Evolutionary conservation across 2,888 invertebrate species (phyloP).

Genomic region (Isotomurus palustris): DNA sequence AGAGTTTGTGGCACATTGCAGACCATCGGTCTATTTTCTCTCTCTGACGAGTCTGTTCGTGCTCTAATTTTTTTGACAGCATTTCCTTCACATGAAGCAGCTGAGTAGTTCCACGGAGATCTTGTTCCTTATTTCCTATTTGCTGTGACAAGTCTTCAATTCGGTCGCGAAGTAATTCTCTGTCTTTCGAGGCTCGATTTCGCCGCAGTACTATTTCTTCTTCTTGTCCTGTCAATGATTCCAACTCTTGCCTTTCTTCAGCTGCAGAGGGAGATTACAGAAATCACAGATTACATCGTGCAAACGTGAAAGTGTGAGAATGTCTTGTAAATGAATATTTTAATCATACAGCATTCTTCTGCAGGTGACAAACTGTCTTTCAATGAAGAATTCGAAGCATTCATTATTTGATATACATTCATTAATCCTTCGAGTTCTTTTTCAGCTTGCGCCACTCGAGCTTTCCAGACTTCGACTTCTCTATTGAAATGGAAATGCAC

Average conservation of each 20-base stretch:
- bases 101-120: slow-evolving; percentile 13
- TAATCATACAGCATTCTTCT: slow-evolving; percentile 20
- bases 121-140: slow-evolving; percentile 23
- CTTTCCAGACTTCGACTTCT: slow-evolving; percentile 25
- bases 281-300: no score
- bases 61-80: slow-evolving; percentile 12
- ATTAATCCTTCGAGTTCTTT: slow-evolving; percentile 24
- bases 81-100: slow-evolving; percentile 15
- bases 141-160: slow-evolving; percentile 22
- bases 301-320: no score
- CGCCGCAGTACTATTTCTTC: slow-evolving; percentile 21
- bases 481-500: slow-evolving; percentile 7
- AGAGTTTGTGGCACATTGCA: slow-evolving; percentile 15
- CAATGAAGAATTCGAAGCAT: slow-evolving; percentile 21
- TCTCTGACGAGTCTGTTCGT: slow-evolving; percentile 20
- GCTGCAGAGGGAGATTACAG: no score
- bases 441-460: slow-evolving; percentile 16
- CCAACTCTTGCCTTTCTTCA: slow-evolving; percentile 9
- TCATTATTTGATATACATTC: slow-evolving; percentile 19
- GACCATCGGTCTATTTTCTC: slow-evolving; percentile 29
- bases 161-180: slow-evolving; percentile 12
- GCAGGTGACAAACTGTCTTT: slow-evolving; percentile 25
- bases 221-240: slow-evolving; percentile 16
- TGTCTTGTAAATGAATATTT: background rate
- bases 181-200: slow-evolving; percentile 12